These are phyloP conservation scores for Arge pagana DNA, from an alignment of 2,888 invertebrate species.

Conservation along the genomic window DNA sequence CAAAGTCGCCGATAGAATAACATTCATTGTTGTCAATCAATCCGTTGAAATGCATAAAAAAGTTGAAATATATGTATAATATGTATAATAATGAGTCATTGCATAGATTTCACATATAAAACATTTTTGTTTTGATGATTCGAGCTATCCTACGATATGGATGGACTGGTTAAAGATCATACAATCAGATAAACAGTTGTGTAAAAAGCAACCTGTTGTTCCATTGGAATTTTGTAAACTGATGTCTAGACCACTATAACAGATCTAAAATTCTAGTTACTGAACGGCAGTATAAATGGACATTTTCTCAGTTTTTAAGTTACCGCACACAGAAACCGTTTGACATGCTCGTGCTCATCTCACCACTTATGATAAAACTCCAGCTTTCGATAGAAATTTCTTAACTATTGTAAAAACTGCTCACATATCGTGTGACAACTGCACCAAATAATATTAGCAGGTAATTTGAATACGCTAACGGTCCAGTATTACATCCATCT, in stretches of 20 bases:
- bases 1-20: neutral
- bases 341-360: too few relatives aligned
- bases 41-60: neutral
- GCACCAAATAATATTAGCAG: conserved; percentile 36
- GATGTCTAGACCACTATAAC: neutral
- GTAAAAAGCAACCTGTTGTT: too few relatives aligned
- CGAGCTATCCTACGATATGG: too few relatives aligned
- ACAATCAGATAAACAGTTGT: too few relatives aligned
- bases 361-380: too few relatives aligned
- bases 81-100: neutral
- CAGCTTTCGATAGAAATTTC: neutral
- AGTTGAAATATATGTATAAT: neutral
- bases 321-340: conserved; percentile 1
- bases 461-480: conserved; percentile 53
- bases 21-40: neutral
- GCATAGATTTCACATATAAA: neutral
- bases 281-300: neutral
- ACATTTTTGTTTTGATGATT: neutral
- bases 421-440: too few relatives aligned
- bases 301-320: neutral
- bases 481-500: conserved; percentile 83
- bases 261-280: neutral
- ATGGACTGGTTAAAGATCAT: too few relatives aligned
- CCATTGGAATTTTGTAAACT: too few relatives aligned
- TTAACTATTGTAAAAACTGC: too few relatives aligned